Evolutionary conservation across 2,113 vertebrate species (phyloP), one percentile per base, ranked within the genome.

Genomic region (Fulica atra): DNA sequence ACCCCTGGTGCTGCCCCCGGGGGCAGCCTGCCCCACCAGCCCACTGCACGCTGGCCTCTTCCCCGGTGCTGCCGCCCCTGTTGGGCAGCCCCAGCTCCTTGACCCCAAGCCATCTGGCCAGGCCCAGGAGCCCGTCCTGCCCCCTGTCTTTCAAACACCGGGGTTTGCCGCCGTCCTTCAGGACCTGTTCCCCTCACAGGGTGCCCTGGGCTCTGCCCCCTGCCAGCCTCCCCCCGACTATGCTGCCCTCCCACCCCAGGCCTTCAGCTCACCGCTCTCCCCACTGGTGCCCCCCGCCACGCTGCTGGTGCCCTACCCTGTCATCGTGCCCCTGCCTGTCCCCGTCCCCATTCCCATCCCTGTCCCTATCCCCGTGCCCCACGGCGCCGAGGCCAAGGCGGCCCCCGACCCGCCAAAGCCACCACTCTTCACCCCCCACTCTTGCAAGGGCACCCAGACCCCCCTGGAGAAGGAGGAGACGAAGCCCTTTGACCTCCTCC

Each of bases 291-390:
- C 99, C 5, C 99, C 99, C 1, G 99, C 99, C 51, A 99, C 99
- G 3, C 98, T 99, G 31, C 97, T 99, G 31, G 99, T 99, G 40
- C 99, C 99, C 53, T 99, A 99, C 89, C 99, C 99, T 0, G 98
- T 99, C 84, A 99, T 99, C 12, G 99, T 99, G 56, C 99, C 99
- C 12, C 96, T 99, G 90, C 99, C 99, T 1, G 99, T 99, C 53
- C 99, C 99, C 16, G 98, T 99, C n/a, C 99, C 99, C 5, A 97
- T 48, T 21, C 48, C 48, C 48, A 48, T 48, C 48, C 21, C 48
- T 48, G 48, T 99, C 74, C 99, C 99, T 6, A 97, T 99, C 23
- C 99, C 99, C 0, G 96, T 99, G 78, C 98, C 98, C 81, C 98
- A 98, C 25, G 89, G 97, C 6, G 93, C 99, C 7, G 99, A 99